Base-by-base conservation (phyloP, 2,888 invertebrate genomes). In the Tenthredo distinguenda region DNA sequence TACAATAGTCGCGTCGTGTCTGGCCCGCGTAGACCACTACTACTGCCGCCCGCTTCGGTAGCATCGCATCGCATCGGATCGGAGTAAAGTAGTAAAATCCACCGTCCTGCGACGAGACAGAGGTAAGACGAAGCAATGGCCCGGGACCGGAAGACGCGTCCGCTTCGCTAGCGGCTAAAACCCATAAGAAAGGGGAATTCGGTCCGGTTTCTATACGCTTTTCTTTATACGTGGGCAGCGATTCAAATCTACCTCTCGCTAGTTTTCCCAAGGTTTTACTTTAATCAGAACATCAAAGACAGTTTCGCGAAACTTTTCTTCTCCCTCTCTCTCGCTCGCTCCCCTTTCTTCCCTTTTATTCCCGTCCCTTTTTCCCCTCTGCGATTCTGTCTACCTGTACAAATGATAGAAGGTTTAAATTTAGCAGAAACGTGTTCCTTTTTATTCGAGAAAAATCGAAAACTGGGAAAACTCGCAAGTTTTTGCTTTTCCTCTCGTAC, bases 261-360 rank as follows among this genome's bases (percentile, higher is more conserved):
- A 76, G 43, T 76, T 76, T 76, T 31, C 37, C 37, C 71, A 37
- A 76, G 37, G 43, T 76, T 76, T 47, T 76, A 76, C 76, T 76
- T 76, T 76, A 76, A 76, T 76, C 76, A 76, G 47, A 71, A 76
- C 76, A 76, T 76, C 76, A 76, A 76, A 76, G 76, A n/a, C 34
- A 15, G 21, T 26, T 37, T n/a, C 31, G 7, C 26, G 3, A 40
- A 47, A 47, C 47, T n/a, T 21, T 9, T 26, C 47, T 18, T 43
- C 40, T n/a, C 21, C 7, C 5, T 74, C 2, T 74, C 34, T 74
- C 40, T n/a, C 43, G 0, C 34, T 40, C 10, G n/a, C 37, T 40
- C 0, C 15, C 3, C 18, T n/a, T 15, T 40, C 15, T 5, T 72
- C 34, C 6, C 34, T 4, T n/a, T 47, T n/a, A 2, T n/a, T n/a